Evolutionary conservation across 2,113 vertebrate species (phyloP).

Genomic region (Tautogolabrus adspersus): DNA sequence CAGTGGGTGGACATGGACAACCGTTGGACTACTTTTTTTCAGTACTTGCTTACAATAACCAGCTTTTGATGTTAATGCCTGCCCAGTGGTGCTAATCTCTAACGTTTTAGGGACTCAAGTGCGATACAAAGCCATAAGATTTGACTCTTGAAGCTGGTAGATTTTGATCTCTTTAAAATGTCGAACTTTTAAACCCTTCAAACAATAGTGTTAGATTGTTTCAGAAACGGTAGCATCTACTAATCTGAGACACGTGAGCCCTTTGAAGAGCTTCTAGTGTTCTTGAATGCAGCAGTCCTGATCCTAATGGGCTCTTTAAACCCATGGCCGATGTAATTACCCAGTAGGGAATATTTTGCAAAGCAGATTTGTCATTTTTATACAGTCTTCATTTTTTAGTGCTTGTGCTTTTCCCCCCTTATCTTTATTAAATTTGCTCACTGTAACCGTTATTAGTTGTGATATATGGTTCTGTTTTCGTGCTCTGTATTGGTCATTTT

Average conservation of each 20-base stretch:
- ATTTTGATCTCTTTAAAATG: constrained; percentile 36
- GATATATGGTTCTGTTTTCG: constrained; percentile 47
- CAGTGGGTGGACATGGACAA: constrained; percentile 53
- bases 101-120: constrained; percentile 51
- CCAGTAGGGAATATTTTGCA: constrained; percentile 62
- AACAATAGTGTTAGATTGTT: constrained; percentile 41
- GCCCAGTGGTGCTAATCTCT: constrained; percentile 69
- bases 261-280: constrained; percentile 59
- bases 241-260: constrained; percentile 65
- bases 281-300: constrained; percentile 46
- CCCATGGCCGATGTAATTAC: constrained; percentile 51
- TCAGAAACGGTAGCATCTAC: constrained; percentile 81
- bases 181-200: constrained; percentile 25
- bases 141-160: constrained; percentile 16
- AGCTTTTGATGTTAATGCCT: constrained; percentile 53
- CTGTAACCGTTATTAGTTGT: constrained; percentile 66
- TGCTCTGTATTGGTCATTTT: constrained; percentile 63
- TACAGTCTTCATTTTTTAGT: constrained; percentile 66
- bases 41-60: constrained; percentile 54
- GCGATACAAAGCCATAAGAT: constrained; percentile 25
- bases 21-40: constrained; percentile 34
- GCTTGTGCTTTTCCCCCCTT: constrained; percentile 43
- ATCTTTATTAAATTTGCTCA: constrained; percentile 50
- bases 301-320: constrained; percentile 46
- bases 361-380: constrained; percentile 70